phyloP scores from a whole-genome alignment of 2,797 vertebrate species.

The Saxicola maurus region DNA sequence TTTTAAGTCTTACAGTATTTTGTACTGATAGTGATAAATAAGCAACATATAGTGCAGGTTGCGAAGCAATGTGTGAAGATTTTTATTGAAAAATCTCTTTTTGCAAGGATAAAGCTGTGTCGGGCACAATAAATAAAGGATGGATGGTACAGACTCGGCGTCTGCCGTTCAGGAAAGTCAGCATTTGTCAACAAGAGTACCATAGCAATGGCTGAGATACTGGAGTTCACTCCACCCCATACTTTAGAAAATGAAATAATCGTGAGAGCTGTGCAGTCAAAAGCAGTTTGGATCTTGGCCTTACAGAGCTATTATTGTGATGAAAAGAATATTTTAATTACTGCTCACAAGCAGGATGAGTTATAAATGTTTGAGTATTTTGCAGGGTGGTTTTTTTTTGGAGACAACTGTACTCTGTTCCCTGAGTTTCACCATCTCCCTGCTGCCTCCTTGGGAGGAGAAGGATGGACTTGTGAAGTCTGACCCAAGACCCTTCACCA shows the following conservation, averaged over 20 bases:
- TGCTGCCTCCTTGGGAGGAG: background rate
- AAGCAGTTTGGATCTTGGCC: constrained; percentile 22
- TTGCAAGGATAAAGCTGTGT: constrained; percentile 35
- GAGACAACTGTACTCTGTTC: background rate
- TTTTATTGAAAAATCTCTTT: constrained; percentile 29
- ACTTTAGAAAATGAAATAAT: constrained; percentile 28
- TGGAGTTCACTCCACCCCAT: background rate
- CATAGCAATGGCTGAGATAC: background rate
- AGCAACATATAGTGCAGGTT: background rate
- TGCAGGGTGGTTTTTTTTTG: background rate
- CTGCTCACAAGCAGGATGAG: background rate
- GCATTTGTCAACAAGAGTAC: constrained; percentile 11
- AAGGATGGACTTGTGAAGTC: background rate
- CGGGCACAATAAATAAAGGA: constrained; percentile 22
- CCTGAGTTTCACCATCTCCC: background rate
- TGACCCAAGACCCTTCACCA: background rate
- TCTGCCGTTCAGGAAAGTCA: background rate
- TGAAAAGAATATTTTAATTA: constrained; percentile 26
- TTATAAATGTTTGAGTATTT: background rate
- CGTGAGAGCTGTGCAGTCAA: background rate
- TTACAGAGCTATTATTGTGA: background rate
- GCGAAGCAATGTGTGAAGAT: background rate
- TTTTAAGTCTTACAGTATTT: background rate
- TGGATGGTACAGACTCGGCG: background rate
- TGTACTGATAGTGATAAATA: background rate